phyloP scores from a whole-genome alignment of 2,113 vertebrate species.

The Furnarius figulus region DNA sequence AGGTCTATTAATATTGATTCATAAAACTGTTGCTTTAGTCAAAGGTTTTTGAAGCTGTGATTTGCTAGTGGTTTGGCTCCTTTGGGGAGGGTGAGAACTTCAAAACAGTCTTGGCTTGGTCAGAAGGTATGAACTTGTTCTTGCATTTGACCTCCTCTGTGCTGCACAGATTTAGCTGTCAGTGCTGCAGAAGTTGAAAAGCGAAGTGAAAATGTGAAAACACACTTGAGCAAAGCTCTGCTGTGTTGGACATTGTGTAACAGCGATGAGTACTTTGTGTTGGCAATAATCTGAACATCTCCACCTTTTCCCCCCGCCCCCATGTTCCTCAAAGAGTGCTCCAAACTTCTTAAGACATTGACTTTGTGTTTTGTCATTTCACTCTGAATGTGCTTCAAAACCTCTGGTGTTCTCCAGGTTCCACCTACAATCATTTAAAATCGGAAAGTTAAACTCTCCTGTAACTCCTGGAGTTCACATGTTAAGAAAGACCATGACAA shows the following conservation, averaged over 20 bases:
- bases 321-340: neutral
- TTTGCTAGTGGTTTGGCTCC: conserved; percentile 34
- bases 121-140: neutral
- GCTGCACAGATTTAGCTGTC: neutral
- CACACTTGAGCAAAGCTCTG: neutral
- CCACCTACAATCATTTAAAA: neutral
- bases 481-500: neutral
- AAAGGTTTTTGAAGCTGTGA: conserved; percentile 1
- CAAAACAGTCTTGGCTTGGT: conserved; percentile 1
- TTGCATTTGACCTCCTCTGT: neutral
- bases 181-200: neutral
- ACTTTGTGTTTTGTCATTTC: neutral
- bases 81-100: neutral
- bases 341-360: neutral
- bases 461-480: neutral
- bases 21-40: conserved; percentile 19
- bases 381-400: neutral
- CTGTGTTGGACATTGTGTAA: neutral
- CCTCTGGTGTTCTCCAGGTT: neutral
- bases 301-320: neutral
- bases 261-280: fast-evolving
- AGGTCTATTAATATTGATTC: conserved; percentile 20
- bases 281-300: neutral
- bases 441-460: neutral
- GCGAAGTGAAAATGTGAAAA: neutral